Conservation (phyloP, 2,797 vertebrate genomes). For the Pantherophis vulpinus region DNA sequence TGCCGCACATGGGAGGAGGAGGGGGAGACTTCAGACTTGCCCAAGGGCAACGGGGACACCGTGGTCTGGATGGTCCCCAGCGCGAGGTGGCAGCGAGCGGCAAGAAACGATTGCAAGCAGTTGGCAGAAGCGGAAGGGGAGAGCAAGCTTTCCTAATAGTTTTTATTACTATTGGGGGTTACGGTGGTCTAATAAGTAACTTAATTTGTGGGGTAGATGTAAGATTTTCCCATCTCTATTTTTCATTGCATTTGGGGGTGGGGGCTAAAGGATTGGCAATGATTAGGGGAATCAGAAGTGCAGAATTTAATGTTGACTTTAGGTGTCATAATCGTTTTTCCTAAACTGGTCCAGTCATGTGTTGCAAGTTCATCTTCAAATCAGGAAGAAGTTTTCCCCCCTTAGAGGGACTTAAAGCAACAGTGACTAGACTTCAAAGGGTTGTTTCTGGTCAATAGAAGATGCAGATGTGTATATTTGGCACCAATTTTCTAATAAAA, state of each 20-base stretch:
- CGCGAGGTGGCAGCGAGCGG: background rate
- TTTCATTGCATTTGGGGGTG: background rate
- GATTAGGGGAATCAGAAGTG: background rate
- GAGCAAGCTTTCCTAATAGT: background rate
- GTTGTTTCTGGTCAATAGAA: background rate
- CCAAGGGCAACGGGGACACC: conserved; percentile 25
- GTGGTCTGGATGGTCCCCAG: background rate
- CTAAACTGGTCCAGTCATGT: background rate
- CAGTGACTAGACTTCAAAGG: background rate
- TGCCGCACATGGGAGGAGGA: background rate
- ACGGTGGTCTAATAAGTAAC: background rate
- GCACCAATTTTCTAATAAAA: too few relatives aligned
- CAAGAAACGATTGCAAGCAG: background rate
- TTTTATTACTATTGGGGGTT: background rate
- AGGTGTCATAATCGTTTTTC: background rate
- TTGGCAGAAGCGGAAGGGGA: background rate
- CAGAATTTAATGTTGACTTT: background rate
- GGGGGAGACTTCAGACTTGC: background rate
- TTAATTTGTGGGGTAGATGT: background rate
- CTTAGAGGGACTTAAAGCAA: background rate
- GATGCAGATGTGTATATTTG: background rate
- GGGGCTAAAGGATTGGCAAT: background rate
- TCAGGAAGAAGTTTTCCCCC: background rate
- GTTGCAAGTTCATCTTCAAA: background rate
- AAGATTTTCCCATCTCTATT: background rate